Percentiles rank a stretch among this genome's conserved stretches.
Conservation (phyloP, 2,797 vertebrate genomes). For the Pagetopsis macropterus region DNA sequence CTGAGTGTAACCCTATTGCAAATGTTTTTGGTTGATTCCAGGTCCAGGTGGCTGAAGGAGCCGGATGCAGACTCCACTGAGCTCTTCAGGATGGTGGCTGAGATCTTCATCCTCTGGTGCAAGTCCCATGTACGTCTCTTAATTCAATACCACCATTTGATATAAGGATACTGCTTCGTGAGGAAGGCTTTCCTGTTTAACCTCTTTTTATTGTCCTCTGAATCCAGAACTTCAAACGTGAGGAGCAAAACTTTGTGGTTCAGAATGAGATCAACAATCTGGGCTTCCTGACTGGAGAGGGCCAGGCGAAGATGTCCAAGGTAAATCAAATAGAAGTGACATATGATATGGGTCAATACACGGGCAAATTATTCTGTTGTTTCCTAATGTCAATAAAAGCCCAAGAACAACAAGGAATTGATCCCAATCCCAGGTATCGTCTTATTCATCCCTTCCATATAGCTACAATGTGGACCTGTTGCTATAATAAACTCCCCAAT, state of each 20-base stretch:
- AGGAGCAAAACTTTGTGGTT: constrained; percentile 99
- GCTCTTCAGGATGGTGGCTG: constrained; percentile 98
- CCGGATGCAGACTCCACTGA: constrained; percentile 91
- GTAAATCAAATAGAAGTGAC: constrained; percentile 77
- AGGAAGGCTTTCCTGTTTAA: neutral
- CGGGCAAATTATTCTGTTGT: neutral
- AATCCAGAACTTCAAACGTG: constrained; percentile 96
- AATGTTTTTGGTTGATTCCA: constrained; percentile 57
- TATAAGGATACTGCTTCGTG: neutral
- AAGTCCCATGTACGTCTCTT: constrained; percentile 92
- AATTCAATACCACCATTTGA: neutral
- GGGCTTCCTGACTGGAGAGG: constrained; percentile 95
- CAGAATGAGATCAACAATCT: constrained; percentile 99
- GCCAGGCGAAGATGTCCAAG: constrained; percentile 97
- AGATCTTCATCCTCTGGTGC: constrained; percentile 99
- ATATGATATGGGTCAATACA: neutral
- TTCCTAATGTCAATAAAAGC: neutral
- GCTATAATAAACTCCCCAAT: neutral
- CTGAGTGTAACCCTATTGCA: neutral
- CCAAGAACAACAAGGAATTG: neutral
- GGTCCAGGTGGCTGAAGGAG: constrained; percentile 95
- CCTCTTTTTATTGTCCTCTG: neutral
- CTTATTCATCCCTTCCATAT: neutral
- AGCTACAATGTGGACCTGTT: neutral
- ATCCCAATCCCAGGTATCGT: neutral